Percentiles rank a stretch among this genome's conserved stretches.
phyloP scores from a whole-genome alignment of 2,888 invertebrate species.

The Dynastes tityus region DNA sequence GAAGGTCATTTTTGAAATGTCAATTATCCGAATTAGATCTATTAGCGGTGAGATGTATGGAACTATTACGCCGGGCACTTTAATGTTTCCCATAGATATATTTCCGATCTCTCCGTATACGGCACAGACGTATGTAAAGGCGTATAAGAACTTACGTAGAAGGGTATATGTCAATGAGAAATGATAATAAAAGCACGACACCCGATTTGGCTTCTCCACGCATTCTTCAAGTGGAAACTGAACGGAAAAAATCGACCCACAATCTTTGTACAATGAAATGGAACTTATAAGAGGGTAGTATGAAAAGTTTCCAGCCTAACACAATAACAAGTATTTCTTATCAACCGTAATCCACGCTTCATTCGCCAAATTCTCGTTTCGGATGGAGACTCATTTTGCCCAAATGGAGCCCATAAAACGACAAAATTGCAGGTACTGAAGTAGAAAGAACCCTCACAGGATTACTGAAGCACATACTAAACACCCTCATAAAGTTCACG shows the following conservation, averaged over 20 bases:
- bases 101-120: constrained; percentile 5
- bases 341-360: too few relatives aligned
- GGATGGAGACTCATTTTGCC: too few relatives aligned
- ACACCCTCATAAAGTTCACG: too few relatives aligned
- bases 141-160: not conserved
- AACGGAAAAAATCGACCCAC: not conserved
- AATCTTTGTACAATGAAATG: not conserved
- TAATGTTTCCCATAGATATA: constrained; percentile 5
- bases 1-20: constrained; percentile 12
- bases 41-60: not conserved
- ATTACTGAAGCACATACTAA: too few relatives aligned
- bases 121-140: too few relatives aligned
- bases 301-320: too few relatives aligned
- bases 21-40: not conserved
- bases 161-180: constrained; percentile 11
- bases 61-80: not conserved
- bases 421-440: too few relatives aligned
- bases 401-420: too few relatives aligned
- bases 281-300: too few relatives aligned
- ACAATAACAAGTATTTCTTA: too few relatives aligned
- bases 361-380: too few relatives aligned
- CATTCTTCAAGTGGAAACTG: not conserved
- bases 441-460: too few relatives aligned
- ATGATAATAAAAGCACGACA: not conserved
- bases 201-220: constrained; percentile 3